Evolutionary conservation across 2,797 vertebrate species (phyloP).

Genomic region (Pampus argenteus): DNA sequence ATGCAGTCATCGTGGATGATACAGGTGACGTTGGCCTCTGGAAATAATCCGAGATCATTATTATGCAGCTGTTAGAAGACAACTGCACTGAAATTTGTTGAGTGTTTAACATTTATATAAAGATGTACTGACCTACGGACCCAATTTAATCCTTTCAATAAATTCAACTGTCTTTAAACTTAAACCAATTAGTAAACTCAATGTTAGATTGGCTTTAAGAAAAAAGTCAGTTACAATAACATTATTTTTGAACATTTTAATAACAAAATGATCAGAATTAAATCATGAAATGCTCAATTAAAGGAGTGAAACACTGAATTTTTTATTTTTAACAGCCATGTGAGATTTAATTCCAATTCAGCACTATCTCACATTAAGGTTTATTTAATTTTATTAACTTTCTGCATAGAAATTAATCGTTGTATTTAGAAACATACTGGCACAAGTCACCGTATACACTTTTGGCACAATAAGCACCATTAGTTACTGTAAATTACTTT

Average conservation of each 20-base stretch:
- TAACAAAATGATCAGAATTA: neutral
- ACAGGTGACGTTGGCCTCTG: conserved; percentile 81
- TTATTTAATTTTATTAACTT: neutral
- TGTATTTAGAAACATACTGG: neutral
- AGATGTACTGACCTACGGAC: neutral
- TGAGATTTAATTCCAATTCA: neutral
- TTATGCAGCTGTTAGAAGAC: neutral
- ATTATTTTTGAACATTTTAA: neutral
- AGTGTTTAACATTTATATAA: neutral
- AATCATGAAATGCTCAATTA: neutral
- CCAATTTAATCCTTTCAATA: neutral
- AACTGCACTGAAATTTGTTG: neutral
- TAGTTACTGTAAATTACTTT: neutral
- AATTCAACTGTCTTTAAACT: too few species aligned
- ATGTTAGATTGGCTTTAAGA: too few species aligned
- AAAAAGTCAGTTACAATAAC: too few species aligned
- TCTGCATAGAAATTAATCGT: neutral
- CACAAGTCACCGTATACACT: neutral
- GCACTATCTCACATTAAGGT: neutral
- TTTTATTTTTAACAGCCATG: neutral
- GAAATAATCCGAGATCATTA: conserved; percentile 35
- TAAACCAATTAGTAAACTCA: too few species aligned
- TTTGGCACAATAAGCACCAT: neutral
- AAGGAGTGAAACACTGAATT: neutral
- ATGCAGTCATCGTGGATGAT: conserved; percentile 85